phyloP scores from a whole-genome alignment of 2,888 invertebrate genomes.

The Aphrophora alni region DNA sequence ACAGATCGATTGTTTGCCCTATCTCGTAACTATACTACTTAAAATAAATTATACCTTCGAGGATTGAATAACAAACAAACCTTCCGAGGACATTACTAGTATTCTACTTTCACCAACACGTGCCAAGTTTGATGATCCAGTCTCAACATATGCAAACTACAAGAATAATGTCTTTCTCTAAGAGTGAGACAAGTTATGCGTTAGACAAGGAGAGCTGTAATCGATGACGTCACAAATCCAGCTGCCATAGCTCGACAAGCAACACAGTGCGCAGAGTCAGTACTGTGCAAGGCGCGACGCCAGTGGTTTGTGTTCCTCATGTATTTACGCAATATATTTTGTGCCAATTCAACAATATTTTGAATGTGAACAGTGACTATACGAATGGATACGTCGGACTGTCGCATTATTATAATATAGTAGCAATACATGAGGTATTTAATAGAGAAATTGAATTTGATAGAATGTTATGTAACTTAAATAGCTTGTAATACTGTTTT shows the following conservation, averaged over 20 bases:
- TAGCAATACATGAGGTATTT: no score
- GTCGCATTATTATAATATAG: neutral
- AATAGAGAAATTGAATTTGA: no score
- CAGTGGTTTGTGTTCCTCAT: neutral
- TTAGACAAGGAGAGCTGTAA: neutral
- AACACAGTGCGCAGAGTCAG: neutral
- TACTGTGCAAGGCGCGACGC: neutral
- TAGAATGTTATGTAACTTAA: no score
- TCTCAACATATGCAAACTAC: neutral
- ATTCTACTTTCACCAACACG: neutral
- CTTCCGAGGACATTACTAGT: no score
- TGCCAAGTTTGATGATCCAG: neutral
- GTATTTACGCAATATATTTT: neutral
- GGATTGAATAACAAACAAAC: no score
- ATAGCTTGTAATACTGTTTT: no score
- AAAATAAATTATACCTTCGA: no score
- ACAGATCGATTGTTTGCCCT: no score
- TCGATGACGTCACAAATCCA: slow-evolving; percentile 1
- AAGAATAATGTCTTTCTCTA: no score
- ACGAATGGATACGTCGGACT: neutral
- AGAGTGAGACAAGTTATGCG: neutral
- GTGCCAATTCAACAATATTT: neutral
- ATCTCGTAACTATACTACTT: no score
- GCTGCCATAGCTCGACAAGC: neutral
- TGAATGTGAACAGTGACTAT: neutral